Evolutionary conservation across 2,113 vertebrate species (phyloP).

Genomic region (Callithrix jacchus): DNA sequence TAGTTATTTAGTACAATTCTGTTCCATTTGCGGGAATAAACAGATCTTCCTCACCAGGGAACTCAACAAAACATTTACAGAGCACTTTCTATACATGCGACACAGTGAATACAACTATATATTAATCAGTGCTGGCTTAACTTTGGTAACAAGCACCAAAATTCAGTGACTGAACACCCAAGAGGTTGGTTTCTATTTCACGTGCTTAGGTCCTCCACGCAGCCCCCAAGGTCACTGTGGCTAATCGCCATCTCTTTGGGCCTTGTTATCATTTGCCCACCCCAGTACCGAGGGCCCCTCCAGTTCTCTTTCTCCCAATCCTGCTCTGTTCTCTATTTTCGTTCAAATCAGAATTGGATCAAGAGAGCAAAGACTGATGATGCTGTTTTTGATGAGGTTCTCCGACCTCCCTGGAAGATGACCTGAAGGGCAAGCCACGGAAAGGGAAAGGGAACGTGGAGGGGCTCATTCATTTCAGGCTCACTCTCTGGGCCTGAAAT

Average conservation of each 20-base stretch:
- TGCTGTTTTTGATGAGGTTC: not conserved
- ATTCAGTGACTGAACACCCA: not conserved
- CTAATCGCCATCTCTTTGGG: not conserved
- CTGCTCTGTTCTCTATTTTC: not conserved
- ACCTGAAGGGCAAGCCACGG: not conserved
- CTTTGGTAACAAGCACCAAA: not conserved
- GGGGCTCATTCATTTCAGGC: too few species aligned
- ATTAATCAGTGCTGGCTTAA: not conserved
- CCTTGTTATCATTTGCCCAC: not conserved
- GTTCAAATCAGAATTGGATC: not conserved
- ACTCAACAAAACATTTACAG: not conserved
- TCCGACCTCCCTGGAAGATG: not conserved
- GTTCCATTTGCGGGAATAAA: not conserved
- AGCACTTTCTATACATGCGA: not conserved
- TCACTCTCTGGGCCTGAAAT: not conserved
- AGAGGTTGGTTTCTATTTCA: not conserved
- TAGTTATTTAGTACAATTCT: not conserved
- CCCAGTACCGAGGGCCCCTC: not conserved
- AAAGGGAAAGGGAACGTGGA: not conserved
- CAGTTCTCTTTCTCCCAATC: not conserved
- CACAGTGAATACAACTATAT: not conserved
- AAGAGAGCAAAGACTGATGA: not conserved
- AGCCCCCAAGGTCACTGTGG: not conserved
- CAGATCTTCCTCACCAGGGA: constrained; percentile 11
- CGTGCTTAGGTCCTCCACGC: rapidly evolving